These are phyloP conservation scores for Epistrophe eligans DNA, from an alignment of 2,888 invertebrate genomes.

Conservation along the genomic window DNA sequence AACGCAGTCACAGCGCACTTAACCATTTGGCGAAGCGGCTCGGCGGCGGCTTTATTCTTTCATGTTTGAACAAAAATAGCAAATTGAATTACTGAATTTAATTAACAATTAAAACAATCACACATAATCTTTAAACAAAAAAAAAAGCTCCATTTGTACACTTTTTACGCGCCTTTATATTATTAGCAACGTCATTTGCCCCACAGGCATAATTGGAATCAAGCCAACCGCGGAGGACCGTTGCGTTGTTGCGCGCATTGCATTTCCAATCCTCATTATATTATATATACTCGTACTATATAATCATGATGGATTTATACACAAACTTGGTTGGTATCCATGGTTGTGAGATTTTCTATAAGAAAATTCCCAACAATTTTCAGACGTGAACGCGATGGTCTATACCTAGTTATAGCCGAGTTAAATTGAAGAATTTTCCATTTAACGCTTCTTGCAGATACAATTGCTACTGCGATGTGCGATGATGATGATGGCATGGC, in stretches of 20 bases:
- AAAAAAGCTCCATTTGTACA: conserved; percentile 46
- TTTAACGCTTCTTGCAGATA: conserved; percentile 65
- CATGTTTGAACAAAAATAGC: conserved; percentile 47
- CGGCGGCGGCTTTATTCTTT: conserved; percentile 67
- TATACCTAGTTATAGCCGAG: background rate
- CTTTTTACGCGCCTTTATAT: conserved; percentile 59
- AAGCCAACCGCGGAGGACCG: conserved; percentile 43
- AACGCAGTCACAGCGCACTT: background rate
- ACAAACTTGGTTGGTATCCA: background rate
- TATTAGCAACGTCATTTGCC: conserved; percentile 30
- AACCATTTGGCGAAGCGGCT: background rate
- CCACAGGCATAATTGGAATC: conserved; percentile 39
- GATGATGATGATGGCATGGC: conserved; percentile 2
- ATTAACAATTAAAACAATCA: conserved; percentile 67
- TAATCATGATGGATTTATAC: background rate
- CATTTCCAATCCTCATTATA: conserved; percentile 61
- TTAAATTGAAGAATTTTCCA: conserved; percentile 60
- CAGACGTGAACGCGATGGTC: background rate
- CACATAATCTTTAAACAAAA: conserved; percentile 21
- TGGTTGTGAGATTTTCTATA: conserved; percentile 64
- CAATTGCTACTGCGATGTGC: conserved; percentile 18
- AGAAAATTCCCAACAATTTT: conserved; percentile 50
- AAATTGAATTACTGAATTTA: conserved; percentile 72
- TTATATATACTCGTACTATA: background rate
- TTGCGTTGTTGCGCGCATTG: conserved; percentile 29